Base-by-base conservation (phyloP, 2,113 vertebrate species). In the Rafetus swinhoei region DNA sequence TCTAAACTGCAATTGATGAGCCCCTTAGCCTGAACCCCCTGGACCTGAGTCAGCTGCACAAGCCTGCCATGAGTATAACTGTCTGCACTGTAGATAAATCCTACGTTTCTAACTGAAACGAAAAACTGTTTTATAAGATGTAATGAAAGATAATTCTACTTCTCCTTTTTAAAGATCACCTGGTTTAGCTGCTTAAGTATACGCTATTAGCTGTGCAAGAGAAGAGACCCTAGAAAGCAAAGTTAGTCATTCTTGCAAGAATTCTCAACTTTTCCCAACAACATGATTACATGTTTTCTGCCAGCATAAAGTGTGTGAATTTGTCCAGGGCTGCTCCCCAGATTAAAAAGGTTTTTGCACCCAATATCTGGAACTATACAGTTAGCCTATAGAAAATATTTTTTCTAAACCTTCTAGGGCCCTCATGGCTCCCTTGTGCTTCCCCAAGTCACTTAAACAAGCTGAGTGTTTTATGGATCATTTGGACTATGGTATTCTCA, bases 141-240 rank as follows among this genome's bases (percentile, higher is more conserved):
- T 94, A 92, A 93, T 97, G 95, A 96, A 96, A 97, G 81, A 39
- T 3, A 85, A 95, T 35, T 72, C 72, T 81, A 55, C 82, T 92
- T 93, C 79, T 79, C 95, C 76, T 93, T 90, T 95, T 81, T 86
- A 93, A 86, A 94, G 89, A 82, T 83, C 87, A n/a, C 87, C n/a
- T 85, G 94, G 87, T 94, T 60, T 88, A 92, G 74, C 65, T 65
- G 35, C 32, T 82, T 93, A 32, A 25, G 86, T 90, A 88, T 83
- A 85, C 24, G 88, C 80, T 81, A 82, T 87, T 80, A 89, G 89
- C 32, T 50, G 89, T 45, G 39, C 50, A 90, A 84, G 69, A 92
- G 56, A 86, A 93, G 93, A 90, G 29, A 84, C 54, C 82, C 59
- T 76, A 94, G 88, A 89, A 35, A 80, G 19, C 32, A 90, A 4